Evolutionary conservation across 2,113 vertebrate species (phyloP).

Genomic region (Chaetura pelagica): DNA sequence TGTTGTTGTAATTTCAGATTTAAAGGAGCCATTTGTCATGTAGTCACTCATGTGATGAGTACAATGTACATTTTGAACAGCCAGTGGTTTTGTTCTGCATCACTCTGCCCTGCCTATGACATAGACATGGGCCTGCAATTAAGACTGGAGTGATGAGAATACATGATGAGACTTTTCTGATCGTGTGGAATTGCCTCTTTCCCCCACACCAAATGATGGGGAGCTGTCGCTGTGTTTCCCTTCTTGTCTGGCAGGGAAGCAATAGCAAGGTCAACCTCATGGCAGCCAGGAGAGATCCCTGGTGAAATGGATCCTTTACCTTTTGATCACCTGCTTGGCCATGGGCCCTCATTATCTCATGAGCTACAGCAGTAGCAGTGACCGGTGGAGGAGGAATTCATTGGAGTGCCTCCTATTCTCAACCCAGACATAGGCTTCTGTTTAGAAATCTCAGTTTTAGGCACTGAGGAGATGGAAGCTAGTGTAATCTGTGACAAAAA

Average conservation of each 20-base stretch:
- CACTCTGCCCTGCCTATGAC: fast-evolving
- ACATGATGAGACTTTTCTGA: background rate
- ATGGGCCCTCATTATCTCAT: background rate
- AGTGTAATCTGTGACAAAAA: background rate
- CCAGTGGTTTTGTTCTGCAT: background rate
- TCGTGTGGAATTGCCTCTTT: background rate
- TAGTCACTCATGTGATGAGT: fast-evolving
- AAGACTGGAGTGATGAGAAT: background rate
- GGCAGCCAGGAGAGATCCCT: background rate
- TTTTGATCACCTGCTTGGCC: background rate
- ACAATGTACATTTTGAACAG: background rate
- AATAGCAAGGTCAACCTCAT: fast-evolving
- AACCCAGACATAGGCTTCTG: background rate
- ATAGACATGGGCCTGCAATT: background rate
- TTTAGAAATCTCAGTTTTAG: background rate
- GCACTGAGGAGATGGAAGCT: background rate
- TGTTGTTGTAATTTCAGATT: background rate
- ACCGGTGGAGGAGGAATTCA: background rate
- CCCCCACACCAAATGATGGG: no score
- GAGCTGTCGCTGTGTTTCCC: background rate
- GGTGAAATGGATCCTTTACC: background rate
- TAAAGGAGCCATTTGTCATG: background rate
- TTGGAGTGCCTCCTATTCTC: background rate
- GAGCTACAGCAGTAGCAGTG: background rate
- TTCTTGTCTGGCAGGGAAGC: background rate